Conservation (phyloP, 2,888 invertebrate genomes). For the Ganaspis brasiliensis region DNA sequence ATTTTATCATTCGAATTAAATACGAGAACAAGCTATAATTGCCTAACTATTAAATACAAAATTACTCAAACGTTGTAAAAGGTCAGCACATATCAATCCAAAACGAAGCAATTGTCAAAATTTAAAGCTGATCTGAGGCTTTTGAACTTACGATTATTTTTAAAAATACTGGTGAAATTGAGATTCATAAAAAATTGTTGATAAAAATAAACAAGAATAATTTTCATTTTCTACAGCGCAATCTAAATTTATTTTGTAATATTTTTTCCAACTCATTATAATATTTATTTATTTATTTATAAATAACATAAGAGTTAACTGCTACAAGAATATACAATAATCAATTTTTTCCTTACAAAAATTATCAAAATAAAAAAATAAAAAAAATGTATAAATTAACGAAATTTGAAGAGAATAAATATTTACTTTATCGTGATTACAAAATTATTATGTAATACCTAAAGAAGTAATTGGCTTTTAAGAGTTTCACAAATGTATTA, state of each 20-base stretch:
- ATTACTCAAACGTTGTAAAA: constrained; percentile 18
- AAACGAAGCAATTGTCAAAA: constrained; percentile 16
- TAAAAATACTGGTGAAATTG: background rate
- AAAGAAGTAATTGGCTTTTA: too few species aligned
- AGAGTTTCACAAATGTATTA: background rate
- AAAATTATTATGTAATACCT: too few species aligned
- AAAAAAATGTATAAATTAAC: too few species aligned
- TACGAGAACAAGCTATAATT: constrained; percentile 8
- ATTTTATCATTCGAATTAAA: constrained; percentile 12
- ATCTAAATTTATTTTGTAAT: too few species aligned
- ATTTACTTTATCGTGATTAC: too few species aligned
- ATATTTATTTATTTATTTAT: too few species aligned
- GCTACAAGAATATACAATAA: too few species aligned
- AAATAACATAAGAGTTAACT: too few species aligned
- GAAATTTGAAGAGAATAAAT: too few species aligned
- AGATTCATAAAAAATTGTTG: background rate
- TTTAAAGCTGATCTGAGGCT: background rate
- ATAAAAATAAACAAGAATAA: background rate
- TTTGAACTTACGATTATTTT: background rate
- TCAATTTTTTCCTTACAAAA: too few species aligned
- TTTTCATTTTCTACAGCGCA: background rate
- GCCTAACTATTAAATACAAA: background rate
- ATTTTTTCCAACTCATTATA: background rate
- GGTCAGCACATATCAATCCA: constrained; percentile 10
- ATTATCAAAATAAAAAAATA: too few species aligned